These are phyloP conservation scores for Leptinotarsa tumamoca DNA, from an alignment of 2,888 invertebrate species.

Conservation along the genomic window DNA sequence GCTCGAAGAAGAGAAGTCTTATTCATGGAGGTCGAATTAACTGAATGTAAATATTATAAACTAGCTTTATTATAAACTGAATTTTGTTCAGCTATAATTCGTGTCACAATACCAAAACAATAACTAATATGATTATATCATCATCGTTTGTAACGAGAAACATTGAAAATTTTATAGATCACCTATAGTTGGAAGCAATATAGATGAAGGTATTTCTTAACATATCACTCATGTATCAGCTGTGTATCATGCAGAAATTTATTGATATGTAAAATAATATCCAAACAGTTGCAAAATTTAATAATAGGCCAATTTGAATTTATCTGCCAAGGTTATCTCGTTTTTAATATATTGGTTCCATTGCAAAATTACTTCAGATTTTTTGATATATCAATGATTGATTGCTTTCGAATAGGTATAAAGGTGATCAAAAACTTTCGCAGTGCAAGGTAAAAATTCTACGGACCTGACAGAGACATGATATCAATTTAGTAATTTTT, in stretches of 20 bases:
- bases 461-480: too few relatives aligned
- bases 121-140: too few relatives aligned
- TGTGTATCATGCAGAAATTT: not conserved
- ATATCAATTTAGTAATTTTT: too few relatives aligned
- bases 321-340: slow-evolving; percentile 9
- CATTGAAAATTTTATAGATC: not conserved
- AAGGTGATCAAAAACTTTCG: too few relatives aligned
- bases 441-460: too few relatives aligned
- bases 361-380: not conserved
- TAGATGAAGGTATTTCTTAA: slow-evolving; percentile 8
- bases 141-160: not conserved
- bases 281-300: slow-evolving; percentile 8
- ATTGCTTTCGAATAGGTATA: too few relatives aligned
- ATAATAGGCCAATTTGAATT: slow-evolving; percentile 1
- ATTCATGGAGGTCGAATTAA: too few relatives aligned
- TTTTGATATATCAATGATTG: not conserved
- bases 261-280: not conserved
- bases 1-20: too few relatives aligned
- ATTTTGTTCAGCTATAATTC: too few relatives aligned
- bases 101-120: too few relatives aligned
- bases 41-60: too few relatives aligned
- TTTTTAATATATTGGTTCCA: not conserved
- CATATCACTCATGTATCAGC: not conserved
- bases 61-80: too few relatives aligned
- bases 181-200: not conserved